A percentile compares a stretch with the other conserved stretches of the same genome.
These are phyloP conservation scores for Pomacea maculata DNA, from an alignment of 1,140 invertebrate species.

Conservation along the genomic window DNA sequence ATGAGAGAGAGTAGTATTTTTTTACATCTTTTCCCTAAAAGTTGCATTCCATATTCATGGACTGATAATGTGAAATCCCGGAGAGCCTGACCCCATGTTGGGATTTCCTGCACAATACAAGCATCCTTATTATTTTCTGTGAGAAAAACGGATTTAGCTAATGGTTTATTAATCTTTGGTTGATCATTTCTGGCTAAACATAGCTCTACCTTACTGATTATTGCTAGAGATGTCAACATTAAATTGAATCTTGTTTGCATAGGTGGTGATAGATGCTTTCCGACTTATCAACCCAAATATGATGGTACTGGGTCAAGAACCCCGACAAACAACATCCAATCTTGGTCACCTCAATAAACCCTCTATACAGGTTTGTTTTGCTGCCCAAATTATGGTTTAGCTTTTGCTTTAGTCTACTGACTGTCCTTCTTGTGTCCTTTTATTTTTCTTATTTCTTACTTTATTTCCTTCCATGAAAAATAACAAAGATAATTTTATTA, in stretches of 20 bases:
- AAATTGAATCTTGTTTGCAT: slow-evolving; percentile 17
- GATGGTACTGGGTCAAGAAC: slow-evolving; percentile 98
- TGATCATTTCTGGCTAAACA: no score
- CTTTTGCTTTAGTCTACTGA: not conserved
- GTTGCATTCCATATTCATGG: no score
- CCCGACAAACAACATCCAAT: slow-evolving; percentile 98
- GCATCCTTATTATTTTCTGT: no score
- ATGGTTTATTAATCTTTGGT: no score
- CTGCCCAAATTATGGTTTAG: not conserved
- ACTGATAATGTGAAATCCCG: no score
- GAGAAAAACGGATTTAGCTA: no score
- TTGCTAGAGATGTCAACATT: no score
- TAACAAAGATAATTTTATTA: not conserved
- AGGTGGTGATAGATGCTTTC: slow-evolving; percentile 72
- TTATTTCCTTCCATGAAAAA: not conserved
- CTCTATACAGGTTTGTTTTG: slow-evolving; percentile 81
- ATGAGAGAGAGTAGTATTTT: no score
- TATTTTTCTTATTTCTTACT: slow-evolving; percentile 5
- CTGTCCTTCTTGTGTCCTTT: not conserved
- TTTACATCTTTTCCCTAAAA: no score
- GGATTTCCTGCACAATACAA: no score
- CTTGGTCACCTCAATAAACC: slow-evolving; percentile 98
- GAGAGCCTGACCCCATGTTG: no score
- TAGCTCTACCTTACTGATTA: no score
- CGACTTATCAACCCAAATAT: slow-evolving; percentile 97